Base-by-base conservation (phyloP, 1,140 invertebrate genomes). In the Lepidurus apus region DNA sequence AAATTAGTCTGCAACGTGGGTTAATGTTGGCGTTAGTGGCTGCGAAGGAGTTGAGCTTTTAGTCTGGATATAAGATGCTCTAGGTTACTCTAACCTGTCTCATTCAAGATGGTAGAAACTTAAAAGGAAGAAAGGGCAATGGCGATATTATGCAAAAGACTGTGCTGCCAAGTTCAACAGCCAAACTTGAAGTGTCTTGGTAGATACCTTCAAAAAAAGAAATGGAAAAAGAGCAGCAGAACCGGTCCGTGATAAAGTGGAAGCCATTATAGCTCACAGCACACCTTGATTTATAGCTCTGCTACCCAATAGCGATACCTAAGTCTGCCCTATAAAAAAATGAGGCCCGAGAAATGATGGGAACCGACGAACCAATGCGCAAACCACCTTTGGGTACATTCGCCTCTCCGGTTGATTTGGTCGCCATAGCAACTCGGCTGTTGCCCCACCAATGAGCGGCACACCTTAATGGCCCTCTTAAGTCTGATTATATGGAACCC, bases 281-380 rank as follows among this genome's bases (percentile, higher is more conserved):
- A 65, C 53, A 21, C 53, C 53, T 65, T 65, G 53, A 65, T 65
- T 65, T 65, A 65, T 65, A 65, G 9, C 17, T n/a, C 53, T n/a
- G 9, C 17, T 65, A 65, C 53, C 53, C 53, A 65, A 65, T 65
- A 65, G 53, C 53, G 53, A 65, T 65, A 21, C 53, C 13, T 7
- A n/a, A 17, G 53, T 65, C n/a, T 65, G 53, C 53, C 53, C 53
- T 65, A 65, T 65, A 65, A 65, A 65, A 47, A 65, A 65, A 65
- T 65, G 53, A 65, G 21, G 17, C 53, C 6, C 17, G n/a, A 65
- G 21, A 65, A 65, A 65, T 21, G 8, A 65, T 21, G 53, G 21
- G 53, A 9, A 21, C 53, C 53, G 53, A 9, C 17, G 17, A 21
- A 65, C 53, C 53, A 65, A 65, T 65, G 53, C 53, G 53, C 53